phyloP scores from a whole-genome alignment of 2,113 vertebrate genomes.

The Chloebia gouldiae region DNA sequence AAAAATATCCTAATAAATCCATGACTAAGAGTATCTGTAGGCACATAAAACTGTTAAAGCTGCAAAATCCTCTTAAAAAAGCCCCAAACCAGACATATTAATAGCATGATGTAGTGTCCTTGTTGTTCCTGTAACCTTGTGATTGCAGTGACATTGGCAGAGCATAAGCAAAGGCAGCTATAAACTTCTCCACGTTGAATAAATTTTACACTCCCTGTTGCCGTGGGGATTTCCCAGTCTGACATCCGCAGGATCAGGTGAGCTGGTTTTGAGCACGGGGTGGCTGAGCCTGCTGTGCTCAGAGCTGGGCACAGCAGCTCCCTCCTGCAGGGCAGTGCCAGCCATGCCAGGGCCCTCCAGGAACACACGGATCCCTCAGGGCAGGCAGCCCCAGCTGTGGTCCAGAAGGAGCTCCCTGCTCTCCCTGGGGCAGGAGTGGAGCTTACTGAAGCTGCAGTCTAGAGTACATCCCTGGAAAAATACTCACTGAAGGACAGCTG shows the following conservation, averaged over 20 bases:
- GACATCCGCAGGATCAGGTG: background rate
- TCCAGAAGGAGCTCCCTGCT: background rate
- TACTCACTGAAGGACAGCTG: background rate
- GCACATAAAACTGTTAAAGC: conserved; percentile 40
- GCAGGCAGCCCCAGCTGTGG: background rate
- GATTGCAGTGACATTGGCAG: conserved; percentile 17
- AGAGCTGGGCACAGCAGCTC: background rate
- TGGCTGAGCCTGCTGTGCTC: background rate
- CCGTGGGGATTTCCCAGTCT: background rate
- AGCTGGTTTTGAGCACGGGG: background rate
- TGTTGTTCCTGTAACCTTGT: background rate
- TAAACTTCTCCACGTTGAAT: background rate
- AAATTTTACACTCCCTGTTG: background rate
- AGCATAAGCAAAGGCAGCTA: background rate
- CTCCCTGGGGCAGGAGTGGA: background rate
- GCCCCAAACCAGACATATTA: background rate
- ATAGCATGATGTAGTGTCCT: background rate
- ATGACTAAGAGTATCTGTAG: conserved; percentile 24
- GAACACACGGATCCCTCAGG: background rate
- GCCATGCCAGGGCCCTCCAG: background rate
- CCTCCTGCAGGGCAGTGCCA: background rate
- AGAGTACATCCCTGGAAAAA: background rate
- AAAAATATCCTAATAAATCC: conserved; percentile 47
- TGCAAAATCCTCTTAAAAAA: conserved; percentile 26
- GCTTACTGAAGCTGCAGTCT: background rate